These are phyloP conservation scores for Pseudopleuronectes americanus DNA, from an alignment of 2,797 vertebrate genomes.

Conservation along the genomic window DNA sequence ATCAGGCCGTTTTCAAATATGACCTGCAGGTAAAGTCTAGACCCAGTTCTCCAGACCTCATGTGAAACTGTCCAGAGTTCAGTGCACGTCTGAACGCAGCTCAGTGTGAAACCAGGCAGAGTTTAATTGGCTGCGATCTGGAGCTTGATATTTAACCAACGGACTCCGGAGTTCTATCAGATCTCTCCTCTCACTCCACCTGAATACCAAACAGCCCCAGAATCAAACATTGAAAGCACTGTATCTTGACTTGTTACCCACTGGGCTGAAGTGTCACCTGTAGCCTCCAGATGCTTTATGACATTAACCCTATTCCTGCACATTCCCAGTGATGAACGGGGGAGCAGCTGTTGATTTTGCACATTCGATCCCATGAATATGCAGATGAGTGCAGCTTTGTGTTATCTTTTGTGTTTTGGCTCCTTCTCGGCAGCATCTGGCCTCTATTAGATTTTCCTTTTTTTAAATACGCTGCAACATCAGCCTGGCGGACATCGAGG, in stretches of 20 bases:
- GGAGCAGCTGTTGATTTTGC: no score
- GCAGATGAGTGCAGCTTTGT: slow-evolving; percentile 13
- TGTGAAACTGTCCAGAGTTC: no score
- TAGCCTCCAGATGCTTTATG: slow-evolving; percentile 21
- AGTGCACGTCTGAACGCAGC: no score
- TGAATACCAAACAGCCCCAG: not conserved
- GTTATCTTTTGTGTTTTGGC: slow-evolving; percentile 28
- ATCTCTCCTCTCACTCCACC: not conserved
- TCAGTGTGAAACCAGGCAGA: not conserved
- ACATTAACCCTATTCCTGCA: not conserved
- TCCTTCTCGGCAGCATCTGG: slow-evolving; percentile 15
- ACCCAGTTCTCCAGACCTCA: no score
- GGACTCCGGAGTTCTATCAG: not conserved
- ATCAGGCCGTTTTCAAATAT: no score
- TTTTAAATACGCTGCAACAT: slow-evolving; percentile 12
- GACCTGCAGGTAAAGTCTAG: no score
- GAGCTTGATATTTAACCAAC: not conserved
- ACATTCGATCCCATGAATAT: slow-evolving; percentile 17
- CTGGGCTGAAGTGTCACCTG: slow-evolving; percentile 28
- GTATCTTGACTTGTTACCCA: not conserved
- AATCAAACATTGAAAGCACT: no score
- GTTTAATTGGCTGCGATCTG: not conserved
- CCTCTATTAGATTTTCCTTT: not conserved
- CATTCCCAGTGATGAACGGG: no score
- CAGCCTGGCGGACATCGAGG: slow-evolving; percentile 20